These are phyloP conservation scores for Penaeus indicus DNA, from an alignment of 1,140 invertebrate genomes.

Conservation along the genomic window DNA sequence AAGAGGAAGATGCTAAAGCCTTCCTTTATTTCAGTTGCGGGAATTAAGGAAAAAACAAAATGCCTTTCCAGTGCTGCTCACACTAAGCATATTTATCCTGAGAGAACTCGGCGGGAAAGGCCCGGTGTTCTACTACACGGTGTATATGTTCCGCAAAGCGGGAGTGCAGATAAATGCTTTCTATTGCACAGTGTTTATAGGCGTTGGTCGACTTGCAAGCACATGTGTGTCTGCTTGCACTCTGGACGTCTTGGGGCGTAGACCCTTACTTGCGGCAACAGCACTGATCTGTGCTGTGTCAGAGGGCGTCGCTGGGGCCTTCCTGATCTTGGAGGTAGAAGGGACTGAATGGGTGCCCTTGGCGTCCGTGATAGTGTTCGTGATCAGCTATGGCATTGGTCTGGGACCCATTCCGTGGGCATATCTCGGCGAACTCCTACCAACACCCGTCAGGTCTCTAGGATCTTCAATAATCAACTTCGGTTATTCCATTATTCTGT, in stretches of 20 bases:
- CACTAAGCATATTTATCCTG: not conserved
- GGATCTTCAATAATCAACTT: too few relatives aligned
- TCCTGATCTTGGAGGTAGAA: too few relatives aligned
- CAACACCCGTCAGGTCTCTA: too few relatives aligned
- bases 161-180: not conserved
- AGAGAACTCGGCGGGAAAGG: not conserved
- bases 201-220: not conserved
- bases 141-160: not conserved
- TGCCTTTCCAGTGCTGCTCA: not conserved
- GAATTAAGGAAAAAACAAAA: not conserved
- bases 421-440: too few relatives aligned
- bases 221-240: not conserved
- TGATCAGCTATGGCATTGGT: too few relatives aligned
- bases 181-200: not conserved
- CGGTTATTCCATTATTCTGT: too few relatives aligned
- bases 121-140: not conserved
- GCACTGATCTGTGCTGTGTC: not conserved
- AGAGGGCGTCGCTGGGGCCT: too few relatives aligned
- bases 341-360: too few relatives aligned
- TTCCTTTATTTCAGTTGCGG: not conserved
- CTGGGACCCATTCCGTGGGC: too few relatives aligned
- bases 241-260: not conserved
- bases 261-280: not conserved
- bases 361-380: too few relatives aligned
- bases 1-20: too few relatives aligned